Evolutionary conservation across 1,140 invertebrate species (phyloP), one percentile per base, ranked within the genome.

Genomic region (Propsilocerus akamusi): DNA sequence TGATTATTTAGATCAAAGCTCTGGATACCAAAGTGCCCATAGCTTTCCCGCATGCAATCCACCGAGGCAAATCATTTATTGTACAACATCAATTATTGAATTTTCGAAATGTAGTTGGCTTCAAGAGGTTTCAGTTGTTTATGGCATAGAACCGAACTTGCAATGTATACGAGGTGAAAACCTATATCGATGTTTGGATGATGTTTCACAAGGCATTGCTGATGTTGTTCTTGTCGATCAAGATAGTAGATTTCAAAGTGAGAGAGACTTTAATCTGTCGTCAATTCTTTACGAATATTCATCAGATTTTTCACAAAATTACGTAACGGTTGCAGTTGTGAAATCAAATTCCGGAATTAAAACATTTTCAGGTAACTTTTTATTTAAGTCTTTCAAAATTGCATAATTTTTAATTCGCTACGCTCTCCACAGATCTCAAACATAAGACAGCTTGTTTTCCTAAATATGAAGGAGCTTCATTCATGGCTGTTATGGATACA

Each of bases 31-130:
- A 26, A 76, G 74, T 48, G 78, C 78, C 0, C 77, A 79, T 54
- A 74, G 71, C 53, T 74, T 74, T 51, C 66, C 69, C 1, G 70
- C 72, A 1, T 84, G 81, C 56, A 72, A 74, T 57, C 78, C 78
- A 0, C 73, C 77, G 0, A 68, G 79, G 5, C 70, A 73, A 22
- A 68, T 79, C 25, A 69, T 70, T 0, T 66, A 80, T 34, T 84
- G 80, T 54, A 78, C 78, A 0, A 72, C 72, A 0, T 77, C 77
- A 0, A 70, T 76, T 28, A 58, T 78, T 1, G 78, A 81, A 52
- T 71, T 74, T 26, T 70, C 73, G 25, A 88, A 89, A 56, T 90
- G 86, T 57, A 69, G 75, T 8, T 83, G 78, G 77, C 57, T 88
- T 54, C 71, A 74, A 53, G 76, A 83, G 56, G 78, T 77, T 0